Evolutionary conservation across 2,888 invertebrate species (phyloP), one percentile per base, ranked within the genome.

Genomic region (Luperina testacea): DNA sequence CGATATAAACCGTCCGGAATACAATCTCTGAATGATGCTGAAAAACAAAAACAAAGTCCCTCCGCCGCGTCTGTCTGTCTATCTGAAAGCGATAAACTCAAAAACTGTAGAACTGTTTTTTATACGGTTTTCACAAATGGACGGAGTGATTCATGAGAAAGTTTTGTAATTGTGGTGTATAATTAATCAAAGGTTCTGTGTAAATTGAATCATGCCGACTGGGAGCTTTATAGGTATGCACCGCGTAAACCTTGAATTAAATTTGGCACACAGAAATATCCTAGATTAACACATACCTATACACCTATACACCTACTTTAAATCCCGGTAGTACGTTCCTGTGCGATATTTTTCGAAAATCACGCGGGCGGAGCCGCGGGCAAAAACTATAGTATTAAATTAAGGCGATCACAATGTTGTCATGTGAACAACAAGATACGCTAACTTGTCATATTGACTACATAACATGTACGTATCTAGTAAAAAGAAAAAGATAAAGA

Each of bases 401-500:
- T 17, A 17, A 9, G 17, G 8, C 24, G 9, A 32, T 24, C 24
- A 32, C 13, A 51, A 53, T n/a, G 53, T 38, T 38, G 48, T 61
- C 32, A 75, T 20, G 17, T 64, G 24, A 24, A 63, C 6, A 77
- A 77, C 38, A 67, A 57, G 48, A 48, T 57, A 57, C 2, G 9
- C 45, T 17, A 42, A 48, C 20, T 32, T 3, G 42, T n/a, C 13
- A 64, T 9, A 38, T 81, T 79, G 73, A 65, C 42, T 73, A 42
- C 51, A n/a, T 51, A 59, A 51, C 45, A 72, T 61, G 51, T 59
- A 9, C 8, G 38, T 17, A 24, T 65, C 27, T 42, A 64, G 45
- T 45, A 72, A 53, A 80, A 73, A 72, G 6, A 51, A 57, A 69
- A 72, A 57, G 42, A 63, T 38, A 81, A 81, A 75, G 13, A 64